phyloP scores from a whole-genome alignment of 1,140 invertebrate genomes.

The Neodiprion lecontei region DNA sequence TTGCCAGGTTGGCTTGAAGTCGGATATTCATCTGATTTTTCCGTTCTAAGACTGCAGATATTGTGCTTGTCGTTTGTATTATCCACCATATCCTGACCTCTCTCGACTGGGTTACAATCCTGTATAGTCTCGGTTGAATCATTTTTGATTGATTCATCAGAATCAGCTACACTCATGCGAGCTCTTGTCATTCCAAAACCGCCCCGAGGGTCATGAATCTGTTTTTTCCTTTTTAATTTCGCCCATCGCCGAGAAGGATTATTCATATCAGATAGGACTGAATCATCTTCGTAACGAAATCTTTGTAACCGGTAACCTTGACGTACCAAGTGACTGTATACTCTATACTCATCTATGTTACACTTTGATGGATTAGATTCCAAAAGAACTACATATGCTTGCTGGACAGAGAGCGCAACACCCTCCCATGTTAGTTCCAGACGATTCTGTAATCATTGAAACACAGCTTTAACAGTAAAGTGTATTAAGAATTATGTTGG shows the following conservation, averaged over 20 bases:
- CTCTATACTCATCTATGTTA: slow-evolving; percentile 66
- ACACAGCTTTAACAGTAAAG: slow-evolving; percentile 30
- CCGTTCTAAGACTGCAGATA: not conserved
- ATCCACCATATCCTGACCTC: slow-evolving; percentile 18
- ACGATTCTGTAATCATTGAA: slow-evolving; percentile 62
- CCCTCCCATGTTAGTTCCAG: slow-evolving; percentile 64
- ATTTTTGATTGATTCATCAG: not conserved
- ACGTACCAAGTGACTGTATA: slow-evolving; percentile 67
- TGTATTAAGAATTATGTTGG: slow-evolving; percentile 20
- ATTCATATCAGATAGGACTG: slow-evolving; percentile 8
- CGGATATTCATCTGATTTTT: not conserved
- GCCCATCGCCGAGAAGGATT: slow-evolving; percentile 27
- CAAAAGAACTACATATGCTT: slow-evolving; percentile 67
- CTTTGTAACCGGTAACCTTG: slow-evolving; percentile 62
- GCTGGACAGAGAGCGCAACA: slow-evolving; percentile 67
- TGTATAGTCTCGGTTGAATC: not conserved
- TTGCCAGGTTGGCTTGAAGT: not conserved
- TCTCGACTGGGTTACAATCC: not conserved
- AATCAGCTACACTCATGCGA: not conserved
- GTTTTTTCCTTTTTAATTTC: slow-evolving; percentile 39
- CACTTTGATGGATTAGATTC: slow-evolving; percentile 53
- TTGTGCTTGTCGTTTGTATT: slow-evolving; percentile 10
- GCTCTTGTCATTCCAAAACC: slow-evolving; percentile 40
- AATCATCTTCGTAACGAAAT: slow-evolving; percentile 33
- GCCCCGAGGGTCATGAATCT: slow-evolving; percentile 52